Conservation (phyloP, 2,113 vertebrate species). For the Alces alces region DNA sequence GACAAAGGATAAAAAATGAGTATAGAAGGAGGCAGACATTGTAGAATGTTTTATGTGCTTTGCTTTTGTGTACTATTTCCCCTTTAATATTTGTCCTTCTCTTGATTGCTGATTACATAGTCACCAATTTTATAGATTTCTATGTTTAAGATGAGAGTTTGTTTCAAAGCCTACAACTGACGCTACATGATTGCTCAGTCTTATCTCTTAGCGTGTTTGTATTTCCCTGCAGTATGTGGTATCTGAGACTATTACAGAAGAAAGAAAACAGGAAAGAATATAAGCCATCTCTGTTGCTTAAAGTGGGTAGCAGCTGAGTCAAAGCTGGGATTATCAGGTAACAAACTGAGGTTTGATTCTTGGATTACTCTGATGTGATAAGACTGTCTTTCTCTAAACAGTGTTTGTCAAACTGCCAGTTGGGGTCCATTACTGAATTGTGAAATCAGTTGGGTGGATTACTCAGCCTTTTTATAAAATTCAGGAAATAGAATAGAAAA, state of each 20-base stretch:
- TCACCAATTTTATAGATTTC: neutral
- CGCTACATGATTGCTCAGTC: neutral
- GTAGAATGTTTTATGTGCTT: neutral
- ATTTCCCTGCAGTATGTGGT: neutral
- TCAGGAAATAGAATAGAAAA: neutral
- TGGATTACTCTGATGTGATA: neutral
- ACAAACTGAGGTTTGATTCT: neutral
- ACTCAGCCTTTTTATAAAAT: neutral
- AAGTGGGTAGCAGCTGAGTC: neutral
- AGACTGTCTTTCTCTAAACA: neutral
- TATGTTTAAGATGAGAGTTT: neutral
- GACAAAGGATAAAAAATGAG: neutral
- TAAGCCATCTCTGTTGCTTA: neutral
- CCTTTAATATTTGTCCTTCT: neutral
- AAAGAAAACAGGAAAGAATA: neutral
- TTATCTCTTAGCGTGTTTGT: neutral
- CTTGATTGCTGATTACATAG: conserved; percentile 1
- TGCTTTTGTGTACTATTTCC: neutral
- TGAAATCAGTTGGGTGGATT: neutral
- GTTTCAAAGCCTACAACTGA: neutral
- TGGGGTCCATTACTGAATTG: neutral
- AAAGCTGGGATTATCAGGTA: neutral
- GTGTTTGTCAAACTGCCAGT: neutral
- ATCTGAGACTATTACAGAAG: neutral
- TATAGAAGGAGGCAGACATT: neutral